These are phyloP conservation scores for Oreotrochilus melanogaster DNA, from an alignment of 2,113 vertebrate species.

Conservation along the genomic window DNA sequence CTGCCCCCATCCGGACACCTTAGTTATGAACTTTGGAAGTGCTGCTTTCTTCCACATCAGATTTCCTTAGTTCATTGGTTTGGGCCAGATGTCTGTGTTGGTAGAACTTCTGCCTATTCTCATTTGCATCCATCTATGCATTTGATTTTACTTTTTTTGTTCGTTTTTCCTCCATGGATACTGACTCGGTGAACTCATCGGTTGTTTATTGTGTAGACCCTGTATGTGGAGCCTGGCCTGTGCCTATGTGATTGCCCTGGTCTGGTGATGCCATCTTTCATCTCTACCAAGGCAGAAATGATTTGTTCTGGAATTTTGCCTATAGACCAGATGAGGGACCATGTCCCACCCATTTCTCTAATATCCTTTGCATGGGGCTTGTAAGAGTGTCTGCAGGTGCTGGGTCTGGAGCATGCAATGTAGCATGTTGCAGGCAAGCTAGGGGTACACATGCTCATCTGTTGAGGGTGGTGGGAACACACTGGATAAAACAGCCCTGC, in stretches of 20 bases:
- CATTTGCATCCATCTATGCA: background rate
- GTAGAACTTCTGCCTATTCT: background rate
- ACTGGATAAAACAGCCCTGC: background rate
- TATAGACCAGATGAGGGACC: slow-evolving; percentile 97
- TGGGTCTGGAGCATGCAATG: background rate
- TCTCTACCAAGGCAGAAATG: slow-evolving; percentile 98
- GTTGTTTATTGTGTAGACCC: slow-evolving; percentile 81
- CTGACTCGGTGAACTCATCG: background rate
- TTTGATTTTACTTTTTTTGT: background rate
- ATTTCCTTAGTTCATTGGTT: background rate
- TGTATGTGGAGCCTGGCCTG: slow-evolving; percentile 91
- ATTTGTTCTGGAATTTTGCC: slow-evolving; percentile 94
- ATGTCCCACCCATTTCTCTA: slow-evolving; percentile 88
- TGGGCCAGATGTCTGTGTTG: background rate
- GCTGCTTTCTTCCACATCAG: background rate
- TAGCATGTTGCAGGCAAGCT: background rate
- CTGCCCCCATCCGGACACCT: background rate
- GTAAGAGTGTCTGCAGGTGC: background rate
- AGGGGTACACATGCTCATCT: rapidly evolving
- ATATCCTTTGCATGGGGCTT: slow-evolving; percentile 87
- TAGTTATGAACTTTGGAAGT: background rate
- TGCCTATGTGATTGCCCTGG: slow-evolving; percentile 97
- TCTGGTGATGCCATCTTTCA: slow-evolving; percentile 97
- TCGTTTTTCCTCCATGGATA: background rate
- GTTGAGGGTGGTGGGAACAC: background rate